Conservation (phyloP, 1,140 invertebrate species). For the Hypsibius dujardini region DNA sequence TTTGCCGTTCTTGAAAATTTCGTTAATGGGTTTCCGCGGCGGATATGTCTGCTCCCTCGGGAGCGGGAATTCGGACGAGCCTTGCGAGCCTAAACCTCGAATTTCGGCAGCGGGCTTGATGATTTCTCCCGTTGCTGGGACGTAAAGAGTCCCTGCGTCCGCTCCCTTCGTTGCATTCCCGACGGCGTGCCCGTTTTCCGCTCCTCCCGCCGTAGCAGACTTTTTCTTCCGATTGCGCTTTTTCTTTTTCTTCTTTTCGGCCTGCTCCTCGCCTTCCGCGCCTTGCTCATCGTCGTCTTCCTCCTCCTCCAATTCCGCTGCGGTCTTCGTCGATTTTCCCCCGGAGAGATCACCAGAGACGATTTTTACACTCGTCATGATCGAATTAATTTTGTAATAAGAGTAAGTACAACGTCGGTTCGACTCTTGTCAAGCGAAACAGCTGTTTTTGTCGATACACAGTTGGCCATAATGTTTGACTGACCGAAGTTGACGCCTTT, state of each 20-base stretch:
- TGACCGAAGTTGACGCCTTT: no score
- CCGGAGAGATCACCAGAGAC: no score
- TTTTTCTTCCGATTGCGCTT: constrained; percentile 34
- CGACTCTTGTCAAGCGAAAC: no score
- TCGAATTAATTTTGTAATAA: no score
- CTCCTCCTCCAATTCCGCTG: constrained; percentile 4
- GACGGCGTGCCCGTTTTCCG: background rate
- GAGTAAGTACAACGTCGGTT: no score
- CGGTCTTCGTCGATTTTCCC: no score
- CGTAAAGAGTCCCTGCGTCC: background rate
- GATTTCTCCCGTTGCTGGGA: background rate
- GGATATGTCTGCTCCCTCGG: constrained; percentile 53
- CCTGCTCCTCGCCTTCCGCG: constrained; percentile 18
- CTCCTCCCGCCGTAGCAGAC: constrained; percentile 26
- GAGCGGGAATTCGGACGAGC: constrained; percentile 15
- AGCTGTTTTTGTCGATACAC: no score
- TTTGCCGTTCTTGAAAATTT: constrained; percentile 62
- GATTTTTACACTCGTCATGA: no score
- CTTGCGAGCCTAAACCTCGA: background rate
- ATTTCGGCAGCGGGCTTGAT: background rate
- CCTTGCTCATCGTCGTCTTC: constrained; percentile 20
- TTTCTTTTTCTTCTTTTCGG: constrained; percentile 30
- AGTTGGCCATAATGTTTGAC: no score
- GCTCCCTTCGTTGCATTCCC: background rate
- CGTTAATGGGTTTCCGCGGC: constrained; percentile 62